Percentiles rank a stretch among this genome's conserved stretches.
Conservation (phyloP, 2,888 invertebrate species). For the Cryptus viduatorius region DNA sequence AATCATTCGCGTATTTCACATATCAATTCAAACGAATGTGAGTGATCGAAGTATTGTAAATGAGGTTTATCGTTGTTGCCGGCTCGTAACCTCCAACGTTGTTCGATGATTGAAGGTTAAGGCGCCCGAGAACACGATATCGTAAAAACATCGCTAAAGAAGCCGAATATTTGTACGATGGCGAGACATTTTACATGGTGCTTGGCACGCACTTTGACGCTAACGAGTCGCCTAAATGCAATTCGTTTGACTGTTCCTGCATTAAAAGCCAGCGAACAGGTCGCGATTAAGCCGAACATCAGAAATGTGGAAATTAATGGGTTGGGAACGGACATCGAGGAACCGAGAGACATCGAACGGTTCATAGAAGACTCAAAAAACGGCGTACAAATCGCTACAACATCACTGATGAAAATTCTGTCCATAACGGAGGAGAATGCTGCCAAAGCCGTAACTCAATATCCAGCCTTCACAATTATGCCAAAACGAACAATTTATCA, state of each 20-base stretch:
- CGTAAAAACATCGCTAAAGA: background rate
- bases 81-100: constrained; percentile 52
- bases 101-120: background rate
- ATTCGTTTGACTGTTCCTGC: background rate
- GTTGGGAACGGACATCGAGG: constrained; percentile 20
- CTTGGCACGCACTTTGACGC: constrained; percentile 32
- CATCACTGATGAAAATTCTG: constrained; percentile 42
- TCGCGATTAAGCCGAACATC: background rate
- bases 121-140: background rate
- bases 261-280: background rate
- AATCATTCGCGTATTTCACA: background rate
- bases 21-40: background rate
- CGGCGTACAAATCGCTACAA: background rate
- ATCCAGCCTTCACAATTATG: constrained; percentile 49
- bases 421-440: constrained; percentile 44
- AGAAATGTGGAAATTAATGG: background rate
- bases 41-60: background rate
- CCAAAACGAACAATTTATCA: constrained; percentile 45
- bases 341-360: constrained; percentile 34
- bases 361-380: background rate
- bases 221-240: constrained; percentile 19
- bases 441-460: constrained; percentile 20
- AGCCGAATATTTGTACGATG: constrained; percentile 38
- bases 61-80: background rate
- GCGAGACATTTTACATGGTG: constrained; percentile 54